These are phyloP conservation scores for Phoenoteleia sp. DNA, from an alignment of 2,888 invertebrate species.

Conservation along the genomic window DNA sequence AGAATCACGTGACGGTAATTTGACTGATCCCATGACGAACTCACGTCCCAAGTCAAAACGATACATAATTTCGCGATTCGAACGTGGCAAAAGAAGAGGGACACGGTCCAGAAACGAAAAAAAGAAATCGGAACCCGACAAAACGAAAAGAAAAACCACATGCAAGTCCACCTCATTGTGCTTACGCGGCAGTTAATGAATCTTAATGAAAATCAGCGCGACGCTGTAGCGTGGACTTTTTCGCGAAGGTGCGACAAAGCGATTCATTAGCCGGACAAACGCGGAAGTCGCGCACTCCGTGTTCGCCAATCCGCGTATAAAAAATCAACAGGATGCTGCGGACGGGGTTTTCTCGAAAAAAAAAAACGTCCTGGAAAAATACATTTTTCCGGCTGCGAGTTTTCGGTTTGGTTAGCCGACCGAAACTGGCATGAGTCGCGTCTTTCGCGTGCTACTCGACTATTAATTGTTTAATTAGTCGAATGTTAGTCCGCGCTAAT, in stretches of 20 bases:
- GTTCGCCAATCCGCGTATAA: slow-evolving; percentile 56
- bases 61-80: slow-evolving; percentile 44
- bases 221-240: slow-evolving; percentile 68
- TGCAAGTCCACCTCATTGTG: slow-evolving; percentile 39
- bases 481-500: slow-evolving; percentile 58
- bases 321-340: slow-evolving; percentile 59
- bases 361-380: slow-evolving; percentile 1
- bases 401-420: slow-evolving; percentile 47
- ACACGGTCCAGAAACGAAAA: slow-evolving; percentile 36
- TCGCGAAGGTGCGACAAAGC: slow-evolving; percentile 70
- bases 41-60: slow-evolving; percentile 33
- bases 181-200: slow-evolving; percentile 60
- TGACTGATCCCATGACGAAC: slow-evolving; percentile 52
- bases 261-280: slow-evolving; percentile 86
- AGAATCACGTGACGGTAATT: slow-evolving; percentile 58
- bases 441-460: slow-evolving; percentile 56
- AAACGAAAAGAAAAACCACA: slow-evolving; percentile 60
- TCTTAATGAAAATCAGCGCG: slow-evolving; percentile 69
- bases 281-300: slow-evolving; percentile 75
- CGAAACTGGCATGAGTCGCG: slow-evolving; percentile 55
- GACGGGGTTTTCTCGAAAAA: slow-evolving; percentile 21
- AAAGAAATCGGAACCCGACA: slow-evolving; percentile 38
- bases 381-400: slow-evolving; percentile 43
- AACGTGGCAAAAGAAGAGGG: slow-evolving; percentile 49
- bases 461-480: slow-evolving; percentile 69